phyloP scores from a whole-genome alignment of 1,140 invertebrate species.

The Ericerus pela region DNA sequence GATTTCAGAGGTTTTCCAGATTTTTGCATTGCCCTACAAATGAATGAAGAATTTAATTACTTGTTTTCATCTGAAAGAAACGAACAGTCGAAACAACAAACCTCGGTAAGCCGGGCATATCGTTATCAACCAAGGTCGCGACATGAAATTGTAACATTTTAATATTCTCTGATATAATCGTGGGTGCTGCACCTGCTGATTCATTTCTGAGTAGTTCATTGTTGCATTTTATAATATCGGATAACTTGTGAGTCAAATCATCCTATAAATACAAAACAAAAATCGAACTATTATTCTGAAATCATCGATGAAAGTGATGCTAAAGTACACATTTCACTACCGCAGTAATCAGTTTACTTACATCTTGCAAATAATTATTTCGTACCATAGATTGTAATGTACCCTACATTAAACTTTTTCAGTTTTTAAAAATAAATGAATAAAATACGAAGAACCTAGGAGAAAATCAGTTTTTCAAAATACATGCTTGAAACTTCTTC shows the following conservation, averaged over 20 bases:
- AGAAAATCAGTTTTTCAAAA: too few species aligned
- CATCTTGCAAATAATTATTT: too few species aligned
- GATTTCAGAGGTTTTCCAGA: slow-evolving; percentile 97
- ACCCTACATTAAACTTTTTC: too few species aligned
- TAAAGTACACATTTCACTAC: too few species aligned
- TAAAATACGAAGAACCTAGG: too few species aligned
- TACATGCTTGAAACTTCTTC: too few species aligned
- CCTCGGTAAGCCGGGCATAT: slow-evolving; percentile 92
- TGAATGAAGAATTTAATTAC: slow-evolving; percentile 19
- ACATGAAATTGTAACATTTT: slow-evolving; percentile 99
- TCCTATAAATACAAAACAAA: slow-evolving; percentile 45
- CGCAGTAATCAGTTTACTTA: too few species aligned
- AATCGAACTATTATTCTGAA: background rate
- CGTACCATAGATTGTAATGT: too few species aligned
- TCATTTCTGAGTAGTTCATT: slow-evolving; percentile 94
- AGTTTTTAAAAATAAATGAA: too few species aligned
- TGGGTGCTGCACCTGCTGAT: slow-evolving; percentile 85
- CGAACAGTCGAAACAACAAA: slow-evolving; percentile 24
- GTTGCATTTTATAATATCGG: slow-evolving; percentile 98
- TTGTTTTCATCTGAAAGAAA: background rate
- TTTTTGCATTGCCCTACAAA: slow-evolving; percentile 84
- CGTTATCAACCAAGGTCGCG: slow-evolving; percentile 94
- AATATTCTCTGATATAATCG: slow-evolving; percentile 91
- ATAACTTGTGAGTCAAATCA: slow-evolving; percentile 96
- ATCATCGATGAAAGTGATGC: background rate